Conservation (phyloP, 2,113 vertebrate species). For the Callipepla californica region DNA sequence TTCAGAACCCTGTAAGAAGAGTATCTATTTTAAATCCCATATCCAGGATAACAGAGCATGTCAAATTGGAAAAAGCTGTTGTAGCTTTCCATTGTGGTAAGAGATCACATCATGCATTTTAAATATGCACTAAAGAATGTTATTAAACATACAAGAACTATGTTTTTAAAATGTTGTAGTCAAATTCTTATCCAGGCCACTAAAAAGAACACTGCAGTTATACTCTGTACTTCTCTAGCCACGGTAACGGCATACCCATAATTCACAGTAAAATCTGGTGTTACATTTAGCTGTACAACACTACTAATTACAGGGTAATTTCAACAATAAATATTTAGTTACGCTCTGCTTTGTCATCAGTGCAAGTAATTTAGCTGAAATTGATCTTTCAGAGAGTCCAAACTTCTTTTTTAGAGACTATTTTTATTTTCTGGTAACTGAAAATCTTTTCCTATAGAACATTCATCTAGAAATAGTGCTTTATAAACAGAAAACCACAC, state of each 20-base stretch:
- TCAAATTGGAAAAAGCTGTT: slow-evolving; percentile 44
- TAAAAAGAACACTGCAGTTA: slow-evolving; percentile 62
- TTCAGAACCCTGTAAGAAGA: background rate
- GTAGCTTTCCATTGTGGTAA: slow-evolving; percentile 40
- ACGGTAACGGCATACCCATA: slow-evolving; percentile 62
- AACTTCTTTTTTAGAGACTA: slow-evolving; percentile 67
- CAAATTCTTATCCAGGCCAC: slow-evolving; percentile 59
- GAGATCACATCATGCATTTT: slow-evolving; percentile 55
- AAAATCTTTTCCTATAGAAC: slow-evolving; percentile 39
- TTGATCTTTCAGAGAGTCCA: slow-evolving; percentile 39
- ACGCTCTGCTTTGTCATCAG: slow-evolving; percentile 79
- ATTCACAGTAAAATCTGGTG: slow-evolving; percentile 66
- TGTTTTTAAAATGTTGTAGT: slow-evolving; percentile 50
- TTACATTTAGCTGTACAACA: slow-evolving; percentile 74
- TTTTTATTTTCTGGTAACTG: slow-evolving; percentile 75
- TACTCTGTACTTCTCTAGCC: slow-evolving; percentile 57
- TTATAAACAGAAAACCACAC: slow-evolving; percentile 62
- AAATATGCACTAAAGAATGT: slow-evolving; percentile 32
- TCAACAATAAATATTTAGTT: slow-evolving; percentile 80
- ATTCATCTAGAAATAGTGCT: slow-evolving; percentile 61
- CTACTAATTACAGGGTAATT: slow-evolving; percentile 75
- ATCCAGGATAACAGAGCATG: background rate
- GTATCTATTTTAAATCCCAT: slow-evolving; percentile 14
- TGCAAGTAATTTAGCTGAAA: slow-evolving; percentile 73
- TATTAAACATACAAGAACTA: slow-evolving; percentile 56